Percentiles rank a stretch among this genome's conserved stretches.
phyloP scores from a whole-genome alignment of 2,888 invertebrate genomes.

The Steromphala cineraria region DNA sequence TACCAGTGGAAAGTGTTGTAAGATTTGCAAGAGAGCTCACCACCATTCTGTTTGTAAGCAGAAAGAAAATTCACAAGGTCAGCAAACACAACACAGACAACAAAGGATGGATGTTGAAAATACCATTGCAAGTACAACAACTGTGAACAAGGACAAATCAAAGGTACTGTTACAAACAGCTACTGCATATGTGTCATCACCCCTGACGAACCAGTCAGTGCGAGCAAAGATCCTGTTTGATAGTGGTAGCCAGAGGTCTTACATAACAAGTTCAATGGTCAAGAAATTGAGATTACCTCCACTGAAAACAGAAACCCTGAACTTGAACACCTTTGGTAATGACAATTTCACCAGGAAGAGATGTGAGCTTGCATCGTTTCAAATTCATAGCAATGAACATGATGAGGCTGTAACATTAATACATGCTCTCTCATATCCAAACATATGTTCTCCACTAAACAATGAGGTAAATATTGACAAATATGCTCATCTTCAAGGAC shows the following conservation, averaged over 20 bases:
- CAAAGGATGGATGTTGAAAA: not conserved
- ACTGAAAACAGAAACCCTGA: not conserved
- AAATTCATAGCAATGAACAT: not conserved
- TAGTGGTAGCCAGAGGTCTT: slow-evolving; percentile 7
- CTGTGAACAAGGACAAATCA: not conserved
- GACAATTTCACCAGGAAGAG: not conserved
- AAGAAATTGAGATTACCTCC: not conserved
- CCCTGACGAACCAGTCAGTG: not conserved
- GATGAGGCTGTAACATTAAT: too few species aligned
- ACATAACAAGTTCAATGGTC: not conserved
- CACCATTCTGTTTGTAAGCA: not conserved
- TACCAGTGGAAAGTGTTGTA: not conserved
- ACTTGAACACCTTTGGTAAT: slow-evolving; percentile 7
- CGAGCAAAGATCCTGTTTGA: not conserved
- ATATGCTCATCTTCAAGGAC: not conserved
- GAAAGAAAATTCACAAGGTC: not conserved
- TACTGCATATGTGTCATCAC: not conserved
- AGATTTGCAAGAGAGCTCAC: not conserved
- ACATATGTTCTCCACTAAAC: not conserved
- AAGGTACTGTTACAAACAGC: not conserved
- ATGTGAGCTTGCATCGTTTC: not conserved
- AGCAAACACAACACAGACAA: not conserved
- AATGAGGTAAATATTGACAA: not conserved
- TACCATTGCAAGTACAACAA: not conserved
- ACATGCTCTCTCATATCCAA: not conserved